Evolutionary conservation across 2,113 vertebrate species (phyloP), one percentile per base, ranked within the genome.

Genomic region (Ornithorhynchus anatinus): DNA sequence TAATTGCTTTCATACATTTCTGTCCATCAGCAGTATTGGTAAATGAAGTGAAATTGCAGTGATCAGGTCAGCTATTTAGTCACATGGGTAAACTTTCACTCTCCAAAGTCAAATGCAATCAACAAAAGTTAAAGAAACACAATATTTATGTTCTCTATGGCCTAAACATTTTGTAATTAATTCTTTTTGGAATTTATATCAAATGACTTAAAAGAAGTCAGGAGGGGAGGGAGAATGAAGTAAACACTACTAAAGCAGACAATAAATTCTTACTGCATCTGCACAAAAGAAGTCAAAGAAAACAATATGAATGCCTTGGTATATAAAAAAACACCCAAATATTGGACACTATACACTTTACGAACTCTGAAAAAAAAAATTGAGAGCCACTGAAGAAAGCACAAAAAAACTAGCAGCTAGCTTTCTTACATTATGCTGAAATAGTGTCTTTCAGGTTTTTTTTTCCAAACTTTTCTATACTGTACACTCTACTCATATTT

Each of bases 21-120:
- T 93, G 91, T 96, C 94, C 91, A 96, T 97, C 94, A 96, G 95
- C 95, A 96, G 92, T 95, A 94, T 93, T 93, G 93, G 89, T 92
- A 93, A 94, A 94, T 87, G 90, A 93, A 69, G 86, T 90, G 89
- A 91, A 92, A 92, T 91, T 81, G 80, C 73, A 85, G 73, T 39
- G 63, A 81, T 79, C 73, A 82, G 88, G 89, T 91, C 86, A 92
- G 84, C 88, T 81, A 72, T 89, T 88, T 22, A 87, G 87, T 92
- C 88, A 92, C 82, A 77, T 78, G 88, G 86, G 85, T 87, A 90
- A 79, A 89, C 85, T 88, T 88, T 89, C 81, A 83, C 88, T 88
- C 90, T 92, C 85, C 85, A 88, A 88, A 92, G 87, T 92, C 89
- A 90, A 89, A 89, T 74, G 81, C 19, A 83, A 79, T 84, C 65